These are phyloP conservation scores for Ephestia elutella DNA, from an alignment of 1,140 invertebrate species.

Conservation along the genomic window DNA sequence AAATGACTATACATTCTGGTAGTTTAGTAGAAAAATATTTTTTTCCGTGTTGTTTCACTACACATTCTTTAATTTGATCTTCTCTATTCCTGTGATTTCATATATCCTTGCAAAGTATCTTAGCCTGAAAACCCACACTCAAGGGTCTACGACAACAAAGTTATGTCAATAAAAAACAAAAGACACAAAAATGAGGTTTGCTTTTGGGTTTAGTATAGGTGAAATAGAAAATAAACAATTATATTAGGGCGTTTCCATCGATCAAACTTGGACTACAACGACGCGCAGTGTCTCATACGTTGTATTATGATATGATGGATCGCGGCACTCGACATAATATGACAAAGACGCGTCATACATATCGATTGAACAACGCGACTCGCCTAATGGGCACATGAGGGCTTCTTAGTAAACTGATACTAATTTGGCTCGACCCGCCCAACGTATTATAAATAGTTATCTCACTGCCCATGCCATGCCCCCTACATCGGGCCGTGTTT, in stretches of 20 bases:
- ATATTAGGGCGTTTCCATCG: conserved; percentile 6
- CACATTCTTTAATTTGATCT: no score
- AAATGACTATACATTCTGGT: no score
- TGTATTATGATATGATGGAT: conserved; percentile 20
- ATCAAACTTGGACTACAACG: neutral
- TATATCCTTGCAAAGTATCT: no score
- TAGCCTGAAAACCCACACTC: no score
- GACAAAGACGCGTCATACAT: conserved; percentile 27
- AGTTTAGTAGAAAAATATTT: no score
- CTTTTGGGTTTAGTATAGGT: neutral
- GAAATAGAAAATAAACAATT: neutral
- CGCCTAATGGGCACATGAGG: conserved; percentile 25
- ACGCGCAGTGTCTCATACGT: neutral
- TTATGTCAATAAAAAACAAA: no score
- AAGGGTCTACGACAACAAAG: no score
- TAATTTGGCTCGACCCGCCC: conserved; percentile 90
- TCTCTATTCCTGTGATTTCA: no score
- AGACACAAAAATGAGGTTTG: neutral
- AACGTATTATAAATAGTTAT: conserved; percentile 92
- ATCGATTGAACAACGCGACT: conserved; percentile 33
- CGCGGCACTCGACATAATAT: conserved; percentile 23
- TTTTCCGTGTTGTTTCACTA: no score
- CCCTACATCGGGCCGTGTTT: neutral
- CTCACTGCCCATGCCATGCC: conserved; percentile 46
- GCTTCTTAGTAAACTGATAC: conserved; percentile 31